These are phyloP conservation scores for Orthosia cruda DNA, from an alignment of 2,888 invertebrate species.

Conservation along the genomic window DNA sequence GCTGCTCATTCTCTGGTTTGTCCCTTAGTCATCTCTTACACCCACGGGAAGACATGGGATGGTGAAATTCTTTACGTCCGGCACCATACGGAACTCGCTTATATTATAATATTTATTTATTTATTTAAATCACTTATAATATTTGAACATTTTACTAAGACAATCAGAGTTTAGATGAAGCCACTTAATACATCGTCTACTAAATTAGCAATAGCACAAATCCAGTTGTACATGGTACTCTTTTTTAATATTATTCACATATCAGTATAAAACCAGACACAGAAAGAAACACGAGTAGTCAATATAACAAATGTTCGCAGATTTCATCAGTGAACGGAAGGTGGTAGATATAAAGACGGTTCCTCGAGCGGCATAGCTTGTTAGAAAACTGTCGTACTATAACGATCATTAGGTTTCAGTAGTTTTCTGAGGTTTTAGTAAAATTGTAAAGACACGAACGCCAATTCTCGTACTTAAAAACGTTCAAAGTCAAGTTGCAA, in stretches of 20 bases:
- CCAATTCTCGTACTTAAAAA: too few species aligned
- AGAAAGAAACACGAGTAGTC: background rate
- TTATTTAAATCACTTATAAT: background rate
- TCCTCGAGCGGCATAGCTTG: slow-evolving; percentile 18
- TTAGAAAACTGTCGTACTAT: slow-evolving; percentile 16
- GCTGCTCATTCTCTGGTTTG: too few species aligned
- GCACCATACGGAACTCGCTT: too few species aligned
- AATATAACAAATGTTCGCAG: background rate
- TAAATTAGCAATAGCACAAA: too few species aligned
- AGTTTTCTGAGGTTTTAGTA: background rate
- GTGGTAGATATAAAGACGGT: slow-evolving; percentile 11
- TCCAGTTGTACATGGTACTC: background rate
- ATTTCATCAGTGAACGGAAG: slow-evolving; percentile 8
- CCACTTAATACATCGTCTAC: background rate
- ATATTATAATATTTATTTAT: background rate
- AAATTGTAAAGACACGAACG: background rate
- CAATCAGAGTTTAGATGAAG: slow-evolving; percentile 22
- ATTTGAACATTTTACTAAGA: background rate
- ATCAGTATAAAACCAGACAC: background rate
- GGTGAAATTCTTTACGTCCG: too few species aligned
- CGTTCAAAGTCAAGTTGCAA: too few species aligned
- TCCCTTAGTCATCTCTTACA: too few species aligned
- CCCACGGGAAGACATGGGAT: too few species aligned
- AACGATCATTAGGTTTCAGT: background rate
- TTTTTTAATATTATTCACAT: background rate